Evolutionary conservation across 2,888 invertebrate genomes (phyloP), one percentile per base, ranked within the genome.

Genomic region (Helicoverpa assulta): DNA sequence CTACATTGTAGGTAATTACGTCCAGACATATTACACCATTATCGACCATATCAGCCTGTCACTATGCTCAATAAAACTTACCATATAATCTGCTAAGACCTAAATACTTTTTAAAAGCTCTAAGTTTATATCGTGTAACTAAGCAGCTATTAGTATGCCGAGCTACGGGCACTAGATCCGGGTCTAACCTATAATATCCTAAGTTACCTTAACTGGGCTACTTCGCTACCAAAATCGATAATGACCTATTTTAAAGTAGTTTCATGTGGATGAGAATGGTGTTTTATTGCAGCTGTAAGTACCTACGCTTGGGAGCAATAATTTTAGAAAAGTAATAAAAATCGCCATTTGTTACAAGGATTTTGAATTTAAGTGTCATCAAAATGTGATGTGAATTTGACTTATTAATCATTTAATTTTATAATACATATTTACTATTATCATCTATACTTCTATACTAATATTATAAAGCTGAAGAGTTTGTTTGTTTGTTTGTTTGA

Each of bases 201-300:
- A 62, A 76, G 55, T 80, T 70, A 65, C 40, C 55, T 52, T 61
- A 78, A 62, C 58, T 55, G 51, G 47, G 75, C 43, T 67, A 79
- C 53, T 78, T 78, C 73, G 73, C 65, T 73, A 73, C 64, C 77
- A 67, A 78, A 86, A 87, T 87, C 83, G 82, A 87, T 83, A 82
- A 66, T 78, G 82, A 84, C 82, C 86, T 66, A 78, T 82, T 87
- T 86, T 78, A 76, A 52, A 73, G 43, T 43, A 60, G 37, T 62
- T 52, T 58, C 50, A 40, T 59, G 53, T 18, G 3, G 7, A 2
- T 14, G 18, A 29, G 55, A 55, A 51, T 63, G 16, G 43, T 63
- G 40, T 57, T 29, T 29, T 59, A 51, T 21, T 33, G 52, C 37
- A 1, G 47, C n/a, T 47, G 6, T 47, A 47, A 47, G 47, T 47